These are phyloP conservation scores for Tribolium madens DNA, from an alignment of 1,140 invertebrate genomes.

Conservation along the genomic window DNA sequence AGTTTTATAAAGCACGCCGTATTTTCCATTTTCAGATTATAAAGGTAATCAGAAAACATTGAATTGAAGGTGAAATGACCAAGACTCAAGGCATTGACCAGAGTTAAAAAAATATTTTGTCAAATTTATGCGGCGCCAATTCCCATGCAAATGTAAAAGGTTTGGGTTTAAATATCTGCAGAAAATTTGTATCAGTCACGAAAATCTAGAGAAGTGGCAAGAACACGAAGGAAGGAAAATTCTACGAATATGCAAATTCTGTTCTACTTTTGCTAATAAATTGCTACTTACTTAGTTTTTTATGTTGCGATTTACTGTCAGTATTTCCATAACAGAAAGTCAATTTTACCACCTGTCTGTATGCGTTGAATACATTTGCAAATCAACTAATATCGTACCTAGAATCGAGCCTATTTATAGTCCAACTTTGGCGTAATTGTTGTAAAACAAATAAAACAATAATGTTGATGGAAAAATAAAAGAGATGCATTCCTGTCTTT, in stretches of 20 bases:
- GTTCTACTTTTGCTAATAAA: slow-evolving; percentile 41
- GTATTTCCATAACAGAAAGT: slow-evolving; percentile 25
- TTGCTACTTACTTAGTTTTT: slow-evolving; percentile 32
- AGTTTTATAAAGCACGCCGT: too few relatives aligned
- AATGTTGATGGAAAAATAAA: slow-evolving; percentile 22
- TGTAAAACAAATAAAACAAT: background rate
- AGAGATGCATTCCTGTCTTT: background rate
- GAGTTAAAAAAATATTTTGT: slow-evolving; percentile 2
- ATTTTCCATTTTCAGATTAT: too few relatives aligned
- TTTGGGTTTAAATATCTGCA: slow-evolving; percentile 31
- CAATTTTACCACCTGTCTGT: slow-evolving; percentile 21
- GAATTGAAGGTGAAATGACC: background rate
- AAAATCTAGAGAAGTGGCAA: slow-evolving; percentile 32
- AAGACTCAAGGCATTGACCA: slow-evolving; percentile 6
- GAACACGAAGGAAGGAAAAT: slow-evolving; percentile 27
- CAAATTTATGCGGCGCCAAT: slow-evolving; percentile 33
- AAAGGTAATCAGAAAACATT: too few relatives aligned
- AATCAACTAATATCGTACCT: background rate
- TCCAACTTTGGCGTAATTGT: background rate
- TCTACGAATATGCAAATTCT: slow-evolving; percentile 42
- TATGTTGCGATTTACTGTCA: slow-evolving; percentile 21
- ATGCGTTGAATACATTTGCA: slow-evolving; percentile 3
- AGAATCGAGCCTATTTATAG: background rate
- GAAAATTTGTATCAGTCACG: slow-evolving; percentile 37
- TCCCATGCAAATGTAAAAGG: slow-evolving; percentile 21